A percentile compares a stretch with the other conserved stretches of the same genome.
Conservation (phyloP, 2,888 invertebrate genomes). For the Achlya flavicornis region DNA sequence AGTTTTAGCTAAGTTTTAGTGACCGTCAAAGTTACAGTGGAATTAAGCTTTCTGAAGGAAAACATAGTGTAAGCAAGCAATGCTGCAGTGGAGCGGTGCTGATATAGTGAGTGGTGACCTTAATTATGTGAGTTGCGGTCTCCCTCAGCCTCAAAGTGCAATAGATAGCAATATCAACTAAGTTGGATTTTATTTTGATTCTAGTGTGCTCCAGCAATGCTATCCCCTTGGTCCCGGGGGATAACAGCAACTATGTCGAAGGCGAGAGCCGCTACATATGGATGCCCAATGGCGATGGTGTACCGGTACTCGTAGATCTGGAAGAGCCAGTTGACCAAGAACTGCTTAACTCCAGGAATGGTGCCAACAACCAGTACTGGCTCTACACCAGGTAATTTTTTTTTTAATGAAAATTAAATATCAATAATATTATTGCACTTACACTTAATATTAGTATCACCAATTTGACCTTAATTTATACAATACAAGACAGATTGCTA, state of each 20-base stretch:
- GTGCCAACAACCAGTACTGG: slow-evolving; percentile 67
- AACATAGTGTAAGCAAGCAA: no score
- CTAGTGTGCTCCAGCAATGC: slow-evolving; percentile 56
- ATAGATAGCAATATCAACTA: not conserved
- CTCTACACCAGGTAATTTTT: slow-evolving; percentile 55
- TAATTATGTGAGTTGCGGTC: no score
- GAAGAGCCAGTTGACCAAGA: slow-evolving; percentile 45
- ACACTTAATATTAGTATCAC: no score
- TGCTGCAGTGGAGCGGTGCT: no score
- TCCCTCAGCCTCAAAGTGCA: no score
- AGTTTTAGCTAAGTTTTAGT: no score
- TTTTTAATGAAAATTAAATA: no score
- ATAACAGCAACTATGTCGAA: slow-evolving; percentile 74
- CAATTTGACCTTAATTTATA: no score
- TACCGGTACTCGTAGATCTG: slow-evolving; percentile 64
- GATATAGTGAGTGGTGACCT: no score
- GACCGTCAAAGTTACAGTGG: no score
- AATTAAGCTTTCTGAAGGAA: no score
- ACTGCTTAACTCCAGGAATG: slow-evolving; percentile 48
- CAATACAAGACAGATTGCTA: no score
- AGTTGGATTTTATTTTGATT: slow-evolving; percentile 22
- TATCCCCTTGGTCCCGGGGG: slow-evolving; percentile 58
- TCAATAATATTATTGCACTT: not conserved
- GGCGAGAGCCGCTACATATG: slow-evolving; percentile 73
- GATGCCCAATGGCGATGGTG: slow-evolving; percentile 70